A percentile compares a stretch with the other conserved stretches of the same genome.
Evolutionary conservation across 2,888 invertebrate species (phyloP).

Genomic region (Endomychus coccineus): DNA sequence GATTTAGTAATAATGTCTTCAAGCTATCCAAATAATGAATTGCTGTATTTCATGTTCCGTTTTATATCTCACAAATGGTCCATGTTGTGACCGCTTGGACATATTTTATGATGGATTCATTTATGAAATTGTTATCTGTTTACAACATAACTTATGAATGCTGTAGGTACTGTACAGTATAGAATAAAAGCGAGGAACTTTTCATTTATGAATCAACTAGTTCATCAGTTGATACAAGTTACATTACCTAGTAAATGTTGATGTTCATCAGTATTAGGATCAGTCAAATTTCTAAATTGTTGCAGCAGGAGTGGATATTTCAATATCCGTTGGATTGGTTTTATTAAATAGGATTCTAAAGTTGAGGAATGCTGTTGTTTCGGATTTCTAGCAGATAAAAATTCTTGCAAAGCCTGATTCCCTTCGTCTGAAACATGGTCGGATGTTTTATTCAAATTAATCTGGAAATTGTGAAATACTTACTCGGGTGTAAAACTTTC

Average conservation of each 20-base stretch:
- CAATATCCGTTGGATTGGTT: conserved; percentile 96
- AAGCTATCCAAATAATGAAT: too few species aligned
- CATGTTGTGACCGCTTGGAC: too few species aligned
- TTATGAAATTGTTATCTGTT: too few species aligned
- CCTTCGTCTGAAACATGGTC: conserved; percentile 68
- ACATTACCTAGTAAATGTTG: conserved; percentile 82
- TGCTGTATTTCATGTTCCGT: too few species aligned
- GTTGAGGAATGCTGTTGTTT: conserved; percentile 96
- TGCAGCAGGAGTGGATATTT: conserved; percentile 93
- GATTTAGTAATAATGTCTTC: too few species aligned
- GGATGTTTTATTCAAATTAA: not conserved
- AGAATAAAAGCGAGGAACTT: too few species aligned
- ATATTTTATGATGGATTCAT: too few species aligned
- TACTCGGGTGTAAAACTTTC: conserved; percentile 96
- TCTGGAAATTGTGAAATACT: conserved; percentile 45
- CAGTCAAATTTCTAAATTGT: conserved; percentile 89
- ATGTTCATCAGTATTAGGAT: conserved; percentile 88
- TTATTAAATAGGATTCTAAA: conserved; percentile 95
- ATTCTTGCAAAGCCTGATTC: conserved; percentile 93
- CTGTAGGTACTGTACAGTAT: too few species aligned
- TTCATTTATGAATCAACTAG: too few species aligned
- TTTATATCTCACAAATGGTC: too few species aligned
- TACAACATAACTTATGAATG: too few species aligned
- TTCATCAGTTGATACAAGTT: too few species aligned
- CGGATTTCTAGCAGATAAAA: conserved; percentile 88